Conservation (phyloP, 1,140 invertebrate genomes). For the Drosophila truncata region DNA sequence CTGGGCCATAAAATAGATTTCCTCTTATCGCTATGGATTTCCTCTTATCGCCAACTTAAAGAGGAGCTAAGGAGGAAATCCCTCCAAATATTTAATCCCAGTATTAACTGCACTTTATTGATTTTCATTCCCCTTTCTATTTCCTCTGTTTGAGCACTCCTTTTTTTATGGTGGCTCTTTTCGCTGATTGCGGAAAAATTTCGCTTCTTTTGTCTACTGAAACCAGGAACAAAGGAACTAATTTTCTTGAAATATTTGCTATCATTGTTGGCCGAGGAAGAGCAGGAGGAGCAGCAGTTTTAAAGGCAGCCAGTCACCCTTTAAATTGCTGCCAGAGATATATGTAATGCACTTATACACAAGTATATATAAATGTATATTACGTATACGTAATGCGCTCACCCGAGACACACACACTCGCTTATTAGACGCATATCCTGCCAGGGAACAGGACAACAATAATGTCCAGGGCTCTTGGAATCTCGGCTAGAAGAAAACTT, state of each 20-base stretch:
- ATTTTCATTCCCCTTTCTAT: slow-evolving; percentile 15
- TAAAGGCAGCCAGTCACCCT: slow-evolving; percentile 40
- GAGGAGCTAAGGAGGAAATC: background rate
- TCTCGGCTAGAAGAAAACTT: slow-evolving; percentile 11
- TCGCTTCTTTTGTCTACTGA: slow-evolving; percentile 13
- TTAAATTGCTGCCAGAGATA: slow-evolving; percentile 50
- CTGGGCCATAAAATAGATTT: slow-evolving; percentile 58
- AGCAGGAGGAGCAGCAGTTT: slow-evolving; percentile 16
- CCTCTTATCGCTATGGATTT: slow-evolving; percentile 22
- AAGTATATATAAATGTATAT: slow-evolving; percentile 49
- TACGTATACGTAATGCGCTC: slow-evolving; percentile 76
- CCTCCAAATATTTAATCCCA: slow-evolving; percentile 35
- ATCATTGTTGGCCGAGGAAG: slow-evolving; percentile 39
- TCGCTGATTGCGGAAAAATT: slow-evolving; percentile 49
- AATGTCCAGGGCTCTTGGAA: slow-evolving; percentile 46
- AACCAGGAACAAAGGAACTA: slow-evolving; percentile 54
- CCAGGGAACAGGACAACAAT: slow-evolving; percentile 55
- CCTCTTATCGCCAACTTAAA: slow-evolving; percentile 14
- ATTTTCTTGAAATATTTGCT: slow-evolving; percentile 61
- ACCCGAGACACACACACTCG: slow-evolving; percentile 54
- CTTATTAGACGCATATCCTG: slow-evolving; percentile 78
- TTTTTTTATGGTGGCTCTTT: slow-evolving; percentile 47
- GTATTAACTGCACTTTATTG: slow-evolving; percentile 51
- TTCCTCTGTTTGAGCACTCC: slow-evolving; percentile 5
- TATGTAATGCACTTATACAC: slow-evolving; percentile 34